Evolutionary conservation across 2,888 invertebrate species (phyloP).

Genomic region (Podotricha telesiphe): DNA sequence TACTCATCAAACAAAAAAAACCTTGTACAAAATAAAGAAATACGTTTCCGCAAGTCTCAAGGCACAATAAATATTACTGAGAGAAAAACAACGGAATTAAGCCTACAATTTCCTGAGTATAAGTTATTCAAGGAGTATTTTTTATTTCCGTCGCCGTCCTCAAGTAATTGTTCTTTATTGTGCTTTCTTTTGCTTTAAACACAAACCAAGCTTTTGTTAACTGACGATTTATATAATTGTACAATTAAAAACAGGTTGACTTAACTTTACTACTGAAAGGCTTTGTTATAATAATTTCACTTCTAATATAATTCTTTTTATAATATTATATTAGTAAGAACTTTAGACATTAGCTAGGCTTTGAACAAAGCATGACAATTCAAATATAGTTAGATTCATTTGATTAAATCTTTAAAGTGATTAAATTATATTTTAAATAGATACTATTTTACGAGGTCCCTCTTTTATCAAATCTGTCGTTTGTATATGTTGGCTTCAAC

Average conservation of each 20-base stretch:
- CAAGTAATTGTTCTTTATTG: slow-evolving; percentile 36
- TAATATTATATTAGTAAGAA: no score
- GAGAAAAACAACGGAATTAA: slow-evolving; percentile 29
- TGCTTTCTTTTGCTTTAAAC: slow-evolving; percentile 25
- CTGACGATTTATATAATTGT: slow-evolving; percentile 21
- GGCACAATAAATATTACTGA: slow-evolving; percentile 27
- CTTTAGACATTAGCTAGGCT: not conserved
- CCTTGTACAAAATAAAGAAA: slow-evolving; percentile 22
- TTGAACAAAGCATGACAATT: not conserved
- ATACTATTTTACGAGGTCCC: no score
- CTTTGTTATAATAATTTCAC: not conserved
- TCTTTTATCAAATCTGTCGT: no score
- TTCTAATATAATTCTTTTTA: not conserved
- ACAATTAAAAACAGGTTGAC: slow-evolving; percentile 8
- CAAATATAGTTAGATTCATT: not conserved
- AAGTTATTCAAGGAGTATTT: slow-evolving; percentile 32
- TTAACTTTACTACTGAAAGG: not conserved
- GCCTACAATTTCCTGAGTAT: slow-evolving; percentile 27
- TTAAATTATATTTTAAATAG: no score
- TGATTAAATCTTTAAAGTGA: no score
- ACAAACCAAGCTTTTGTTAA: slow-evolving; percentile 25
- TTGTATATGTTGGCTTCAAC: no score
- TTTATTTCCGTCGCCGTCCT: slow-evolving; percentile 28
- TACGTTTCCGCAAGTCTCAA: slow-evolving; percentile 21
- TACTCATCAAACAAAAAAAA: slow-evolving; percentile 8